phyloP scores from a whole-genome alignment of 2,888 invertebrate genomes.

The Thera obeliscata region DNA sequence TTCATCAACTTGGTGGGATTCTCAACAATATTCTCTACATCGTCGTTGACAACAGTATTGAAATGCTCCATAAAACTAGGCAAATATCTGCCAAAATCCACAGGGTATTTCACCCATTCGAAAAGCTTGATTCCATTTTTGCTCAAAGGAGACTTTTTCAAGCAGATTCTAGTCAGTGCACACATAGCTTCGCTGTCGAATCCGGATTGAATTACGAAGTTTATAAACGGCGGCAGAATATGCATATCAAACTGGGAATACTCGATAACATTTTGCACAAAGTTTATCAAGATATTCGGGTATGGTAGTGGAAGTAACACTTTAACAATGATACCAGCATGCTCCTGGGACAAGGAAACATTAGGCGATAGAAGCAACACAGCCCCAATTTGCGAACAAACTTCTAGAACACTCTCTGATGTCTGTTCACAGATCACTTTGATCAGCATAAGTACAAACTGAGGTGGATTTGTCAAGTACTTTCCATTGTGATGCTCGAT shows the following conservation, averaged over 20 bases:
- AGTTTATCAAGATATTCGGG: constrained; percentile 84
- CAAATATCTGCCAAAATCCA: constrained; percentile 82
- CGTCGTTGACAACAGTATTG: constrained; percentile 59
- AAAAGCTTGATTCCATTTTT: constrained; percentile 84
- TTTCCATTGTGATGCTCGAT: constrained; percentile 87
- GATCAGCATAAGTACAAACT: constrained; percentile 84
- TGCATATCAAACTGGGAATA: constrained; percentile 90
- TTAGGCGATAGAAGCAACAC: constrained; percentile 85
- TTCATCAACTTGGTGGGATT: constrained; percentile 74
- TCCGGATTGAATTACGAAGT: constrained; percentile 81
- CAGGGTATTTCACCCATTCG: constrained; percentile 87
- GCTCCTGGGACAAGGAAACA: constrained; percentile 88
- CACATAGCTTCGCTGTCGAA: constrained; percentile 84
- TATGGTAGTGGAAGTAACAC: constrained; percentile 85
- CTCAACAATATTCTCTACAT: constrained; percentile 65
- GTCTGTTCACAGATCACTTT: constrained; percentile 78
- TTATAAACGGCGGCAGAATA: constrained; percentile 87
- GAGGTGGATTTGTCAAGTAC: constrained; percentile 84
- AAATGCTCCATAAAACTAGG: constrained; percentile 70
- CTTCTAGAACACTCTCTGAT: constrained; percentile 75
- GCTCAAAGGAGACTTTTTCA: constrained; percentile 87
- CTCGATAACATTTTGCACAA: constrained; percentile 86
- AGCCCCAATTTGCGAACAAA: constrained; percentile 83
- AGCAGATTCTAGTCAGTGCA: constrained; percentile 87
- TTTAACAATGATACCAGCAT: constrained; percentile 87